Base-by-base conservation (phyloP, 2,797 vertebrate genomes). In the Psittacula echo region DNA sequence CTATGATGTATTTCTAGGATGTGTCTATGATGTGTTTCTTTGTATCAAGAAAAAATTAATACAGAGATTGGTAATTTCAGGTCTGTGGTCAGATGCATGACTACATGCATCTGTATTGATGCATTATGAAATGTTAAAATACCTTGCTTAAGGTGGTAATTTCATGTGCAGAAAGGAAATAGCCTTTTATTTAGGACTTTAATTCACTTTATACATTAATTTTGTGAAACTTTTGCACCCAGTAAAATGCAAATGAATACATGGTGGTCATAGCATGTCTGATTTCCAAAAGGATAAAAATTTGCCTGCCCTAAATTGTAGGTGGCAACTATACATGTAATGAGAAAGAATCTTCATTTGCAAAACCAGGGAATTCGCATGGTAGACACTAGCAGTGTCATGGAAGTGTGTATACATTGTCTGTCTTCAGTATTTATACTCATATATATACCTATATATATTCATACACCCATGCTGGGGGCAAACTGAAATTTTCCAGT, bases 251-350 rank as follows among this genome's bases (percentile, higher is more conserved):
- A 24, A 6, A 71, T 3, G 0, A 70, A 11, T 32, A 7, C 21
- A 0, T 6, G 17, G 24, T 24, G 22, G 6, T 58, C n/a, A 10
- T 1, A 11, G 8, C 5, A 3, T 23, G 6, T 37, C 45, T 44
- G 16, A 41, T 62, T 53, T 44, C 70, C 17, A 53, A 30, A 27
- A 45, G 24, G 22, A 8, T 58, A 19, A 18, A 48, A 44, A 26
- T 81, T 66, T 41, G 22, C 24, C 32, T 72, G 21, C 48, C 19
- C 45, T 14, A 47, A 29, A 42, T 32, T 30, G 17, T 23, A 22
- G 41, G 18, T 66, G 44, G 19, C 37, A 68, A 12, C 16, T 53
- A 2, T 26, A 27, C 5, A 29, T 68, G 9, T 32, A 39, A 13
- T 29, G 8, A 9, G 16, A 32, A 87, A 47, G 18, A 32, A 5